Conservation (phyloP, 2,113 vertebrate genomes). For the Typhlomys cinereus region DNA sequence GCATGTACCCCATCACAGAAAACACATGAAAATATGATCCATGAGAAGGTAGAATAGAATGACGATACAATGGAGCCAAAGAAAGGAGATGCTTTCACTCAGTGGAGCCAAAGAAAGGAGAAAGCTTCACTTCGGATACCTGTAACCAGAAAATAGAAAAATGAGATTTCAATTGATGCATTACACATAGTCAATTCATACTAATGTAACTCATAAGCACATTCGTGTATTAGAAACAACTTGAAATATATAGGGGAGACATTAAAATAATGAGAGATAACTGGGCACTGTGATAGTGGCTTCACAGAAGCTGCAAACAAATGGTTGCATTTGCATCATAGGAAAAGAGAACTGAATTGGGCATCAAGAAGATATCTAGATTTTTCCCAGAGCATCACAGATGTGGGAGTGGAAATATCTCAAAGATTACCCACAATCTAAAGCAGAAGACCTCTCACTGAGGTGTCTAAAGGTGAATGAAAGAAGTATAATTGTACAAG, state of each 20-base stretch:
- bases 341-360: background rate
- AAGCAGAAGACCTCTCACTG: too few species aligned
- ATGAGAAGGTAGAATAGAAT: background rate
- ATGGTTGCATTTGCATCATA: background rate
- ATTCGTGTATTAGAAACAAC: background rate
- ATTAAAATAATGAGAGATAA: background rate
- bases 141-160: background rate
- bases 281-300: background rate
- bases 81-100: background rate
- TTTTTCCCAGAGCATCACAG: too few species aligned
- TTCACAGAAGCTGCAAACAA: background rate
- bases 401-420: too few species aligned
- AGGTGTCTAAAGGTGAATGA: too few species aligned
- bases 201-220: background rate
- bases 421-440: too few species aligned
- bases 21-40: background rate
- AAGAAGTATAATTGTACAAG: too few species aligned
- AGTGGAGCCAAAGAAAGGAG: background rate
- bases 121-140: background rate
- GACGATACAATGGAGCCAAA: background rate
- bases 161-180: background rate
- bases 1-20: too few species aligned
- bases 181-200: background rate
- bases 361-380: too few species aligned
- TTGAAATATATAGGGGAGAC: background rate